Percentiles rank a stretch among this genome's conserved stretches.
phyloP scores from a whole-genome alignment of 2,888 invertebrate genomes.

The Apamea monoglypha region DNA sequence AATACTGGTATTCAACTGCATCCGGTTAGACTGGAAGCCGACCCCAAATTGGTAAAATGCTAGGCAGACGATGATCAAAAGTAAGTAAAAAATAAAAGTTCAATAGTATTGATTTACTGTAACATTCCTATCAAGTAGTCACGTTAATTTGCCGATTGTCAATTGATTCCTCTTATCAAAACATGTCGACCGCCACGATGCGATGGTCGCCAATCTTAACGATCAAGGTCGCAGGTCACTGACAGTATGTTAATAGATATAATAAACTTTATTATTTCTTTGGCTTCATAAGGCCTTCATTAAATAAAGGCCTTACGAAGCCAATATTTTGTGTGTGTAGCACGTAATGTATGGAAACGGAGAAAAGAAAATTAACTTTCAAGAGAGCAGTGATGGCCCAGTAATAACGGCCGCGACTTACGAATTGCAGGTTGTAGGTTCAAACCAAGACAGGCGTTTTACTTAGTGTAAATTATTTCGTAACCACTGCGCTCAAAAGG shows the following conservation, averaged over 20 bases:
- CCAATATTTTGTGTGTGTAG: slow-evolving; percentile 8
- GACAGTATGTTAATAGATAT: slow-evolving; percentile 37
- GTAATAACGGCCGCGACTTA: no score
- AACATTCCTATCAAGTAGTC: slow-evolving; percentile 21
- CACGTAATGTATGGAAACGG: neutral
- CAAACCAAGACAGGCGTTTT: no score
- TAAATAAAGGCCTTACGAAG: slow-evolving; percentile 28
- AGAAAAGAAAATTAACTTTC: neutral
- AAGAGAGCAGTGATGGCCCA: neutral
- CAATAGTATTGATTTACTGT: neutral
- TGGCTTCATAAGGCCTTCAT: no score
- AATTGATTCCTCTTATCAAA: slow-evolving; percentile 56
- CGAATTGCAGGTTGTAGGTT: no score
- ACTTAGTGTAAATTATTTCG: no score
- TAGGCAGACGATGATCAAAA: neutral
- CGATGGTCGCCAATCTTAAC: slow-evolving; percentile 47
- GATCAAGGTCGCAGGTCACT: slow-evolving; percentile 54
- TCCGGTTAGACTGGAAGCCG: no score
- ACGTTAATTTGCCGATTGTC: slow-evolving; percentile 39
- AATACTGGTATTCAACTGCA: no score
- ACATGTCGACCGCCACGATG: slow-evolving; percentile 38
- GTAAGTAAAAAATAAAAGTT: neutral
- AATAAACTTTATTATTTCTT: no score
- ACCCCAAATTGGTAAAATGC: no score
- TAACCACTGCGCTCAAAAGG: no score